Evolutionary conservation across 2,888 invertebrate species (phyloP).

Genomic region (Nymphalis urticae): DNA sequence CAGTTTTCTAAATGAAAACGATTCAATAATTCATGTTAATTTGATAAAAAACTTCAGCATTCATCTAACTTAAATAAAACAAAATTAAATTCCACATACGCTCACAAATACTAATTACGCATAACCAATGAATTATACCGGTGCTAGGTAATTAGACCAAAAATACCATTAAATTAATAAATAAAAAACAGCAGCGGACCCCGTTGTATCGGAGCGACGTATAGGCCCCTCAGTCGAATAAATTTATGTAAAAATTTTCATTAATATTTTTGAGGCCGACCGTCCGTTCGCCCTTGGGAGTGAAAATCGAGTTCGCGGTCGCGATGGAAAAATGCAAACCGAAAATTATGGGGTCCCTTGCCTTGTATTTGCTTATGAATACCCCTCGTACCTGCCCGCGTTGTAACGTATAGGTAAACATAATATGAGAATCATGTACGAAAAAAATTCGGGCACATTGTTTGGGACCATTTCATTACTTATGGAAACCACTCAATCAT

Average conservation of each 20-base stretch:
- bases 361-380: conserved; percentile 82
- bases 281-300: conserved; percentile 79
- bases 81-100: conserved; percentile 49
- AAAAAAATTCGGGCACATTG: conserved; percentile 47
- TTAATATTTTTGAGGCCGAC: conserved; percentile 81
- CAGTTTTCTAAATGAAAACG: too few relatives aligned
- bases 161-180: conserved; percentile 82
- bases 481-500: conserved; percentile 44
- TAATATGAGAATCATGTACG: conserved; percentile 63
- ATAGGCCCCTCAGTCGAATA: conserved; percentile 78
- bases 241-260: conserved; percentile 83
- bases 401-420: conserved; percentile 67
- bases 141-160: conserved; percentile 80
- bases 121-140: conserved; percentile 79
- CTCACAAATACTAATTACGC: conserved; percentile 67
- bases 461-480: conserved; percentile 44
- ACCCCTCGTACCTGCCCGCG: conserved; percentile 66
- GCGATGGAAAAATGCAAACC: conserved; percentile 82
- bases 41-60: too few relatives aligned
- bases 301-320: conserved; percentile 80
- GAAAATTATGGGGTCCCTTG: conserved; percentile 79
- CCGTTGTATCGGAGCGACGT: conserved; percentile 69
- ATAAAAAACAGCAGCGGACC: conserved; percentile 77
- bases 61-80: conserved; percentile 13
- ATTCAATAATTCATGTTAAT: too few relatives aligned